Evolutionary conservation across 2,797 vertebrate species (phyloP).

Genomic region (Pelobates cultripes): DNA sequence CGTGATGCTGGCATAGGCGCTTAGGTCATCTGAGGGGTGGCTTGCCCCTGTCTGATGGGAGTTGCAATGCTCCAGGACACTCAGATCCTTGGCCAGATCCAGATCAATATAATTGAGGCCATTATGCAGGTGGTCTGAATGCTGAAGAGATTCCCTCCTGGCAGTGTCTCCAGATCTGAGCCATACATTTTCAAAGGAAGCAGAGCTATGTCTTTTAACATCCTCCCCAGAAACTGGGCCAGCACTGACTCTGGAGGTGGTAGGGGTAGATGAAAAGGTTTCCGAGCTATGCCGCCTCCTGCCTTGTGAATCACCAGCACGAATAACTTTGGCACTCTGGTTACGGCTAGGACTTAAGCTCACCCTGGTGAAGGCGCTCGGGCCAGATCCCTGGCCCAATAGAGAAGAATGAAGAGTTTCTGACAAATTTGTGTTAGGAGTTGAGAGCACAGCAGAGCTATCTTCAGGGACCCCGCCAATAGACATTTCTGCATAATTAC

Average conservation of each 20-base stretch:
- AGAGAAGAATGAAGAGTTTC: slow-evolving; percentile 62
- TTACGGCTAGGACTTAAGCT: slow-evolving; percentile 74
- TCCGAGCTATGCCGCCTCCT: slow-evolving; percentile 83
- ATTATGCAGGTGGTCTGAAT: slow-evolving; percentile 63
- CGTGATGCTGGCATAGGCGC: slow-evolving; percentile 84
- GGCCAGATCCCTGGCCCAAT: slow-evolving; percentile 66
- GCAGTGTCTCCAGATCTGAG: slow-evolving; percentile 72
- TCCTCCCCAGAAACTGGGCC: slow-evolving; percentile 67
- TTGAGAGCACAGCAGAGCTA: slow-evolving; percentile 58
- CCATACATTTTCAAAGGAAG: slow-evolving; percentile 86
- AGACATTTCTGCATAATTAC: slow-evolving; percentile 69
- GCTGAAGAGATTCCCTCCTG: slow-evolving; percentile 58
- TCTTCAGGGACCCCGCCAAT: slow-evolving; percentile 56
- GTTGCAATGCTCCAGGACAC: slow-evolving; percentile 62
- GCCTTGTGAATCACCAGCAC: slow-evolving; percentile 80
- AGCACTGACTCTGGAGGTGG: slow-evolving; percentile 62
- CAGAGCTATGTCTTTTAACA: slow-evolving; percentile 82
- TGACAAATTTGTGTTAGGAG: slow-evolving; percentile 59
- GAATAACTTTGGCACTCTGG: slow-evolving; percentile 84
- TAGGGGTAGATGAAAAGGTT: slow-evolving; percentile 79
- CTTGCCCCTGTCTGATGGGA: slow-evolving; percentile 65
- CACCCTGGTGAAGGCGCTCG: slow-evolving; percentile 79
- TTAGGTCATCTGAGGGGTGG: slow-evolving; percentile 75
- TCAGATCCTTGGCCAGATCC: slow-evolving; percentile 80
- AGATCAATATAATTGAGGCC: slow-evolving; percentile 87